phyloP scores from a whole-genome alignment of 64 coral and sea anemone genomes.

The Actinia tenebrosa region DNA sequence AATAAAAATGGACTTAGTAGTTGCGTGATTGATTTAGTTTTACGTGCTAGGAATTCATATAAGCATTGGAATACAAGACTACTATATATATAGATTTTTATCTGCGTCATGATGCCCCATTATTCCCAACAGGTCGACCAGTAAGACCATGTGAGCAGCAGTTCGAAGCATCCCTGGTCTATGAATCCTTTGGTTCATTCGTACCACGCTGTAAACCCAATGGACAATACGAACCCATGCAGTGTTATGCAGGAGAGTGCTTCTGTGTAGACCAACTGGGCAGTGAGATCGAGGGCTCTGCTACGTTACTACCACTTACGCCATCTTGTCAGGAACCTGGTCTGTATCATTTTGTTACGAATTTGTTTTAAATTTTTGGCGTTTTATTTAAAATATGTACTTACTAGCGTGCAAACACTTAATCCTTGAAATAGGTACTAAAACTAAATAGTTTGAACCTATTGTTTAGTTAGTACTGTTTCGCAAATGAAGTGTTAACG shows the following conservation, averaged over 20 bases:
- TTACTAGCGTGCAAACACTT: no score
- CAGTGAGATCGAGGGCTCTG: slow-evolving; percentile 48
- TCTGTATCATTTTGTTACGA: background rate
- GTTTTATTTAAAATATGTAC: no score
- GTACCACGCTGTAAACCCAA: slow-evolving; percentile 55
- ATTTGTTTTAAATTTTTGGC: no score
- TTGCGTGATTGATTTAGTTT: no score
- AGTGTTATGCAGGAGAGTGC: slow-evolving; percentile 63
- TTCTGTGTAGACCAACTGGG: slow-evolving; percentile 79
- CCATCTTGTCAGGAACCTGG: slow-evolving; percentile 58
- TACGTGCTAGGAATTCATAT: no score
- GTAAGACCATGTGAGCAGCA: slow-evolving; percentile 34
- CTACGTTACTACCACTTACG: slow-evolving; percentile 42
- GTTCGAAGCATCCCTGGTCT: background rate
- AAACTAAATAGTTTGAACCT: no score
- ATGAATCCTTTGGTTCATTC: background rate
- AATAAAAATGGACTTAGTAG: no score
- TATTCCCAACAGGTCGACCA: slow-evolving; percentile 24
- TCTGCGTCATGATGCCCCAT: background rate
- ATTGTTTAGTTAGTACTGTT: no score
- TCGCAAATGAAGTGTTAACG: no score
- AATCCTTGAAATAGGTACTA: no score
- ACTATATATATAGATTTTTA: no score
- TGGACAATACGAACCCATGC: slow-evolving; percentile 73
- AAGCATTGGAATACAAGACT: no score